Conservation (phyloP, 1,140 invertebrate species). For the Ectropis grisescens region DNA sequence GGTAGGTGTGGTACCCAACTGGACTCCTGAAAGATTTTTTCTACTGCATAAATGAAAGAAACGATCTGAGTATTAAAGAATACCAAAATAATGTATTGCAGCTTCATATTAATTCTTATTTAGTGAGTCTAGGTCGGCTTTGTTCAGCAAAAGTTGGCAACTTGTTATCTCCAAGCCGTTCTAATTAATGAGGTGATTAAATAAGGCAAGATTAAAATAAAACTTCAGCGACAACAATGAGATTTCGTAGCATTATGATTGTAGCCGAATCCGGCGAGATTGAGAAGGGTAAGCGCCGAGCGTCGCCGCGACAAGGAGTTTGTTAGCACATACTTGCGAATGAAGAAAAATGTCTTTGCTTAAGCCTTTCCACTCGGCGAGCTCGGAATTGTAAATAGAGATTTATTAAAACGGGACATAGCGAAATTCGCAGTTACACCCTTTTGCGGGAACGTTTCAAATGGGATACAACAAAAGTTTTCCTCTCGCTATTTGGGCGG, state of each 20-base stretch:
- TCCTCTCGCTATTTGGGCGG: no score
- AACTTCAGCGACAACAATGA: slow-evolving; percentile 1
- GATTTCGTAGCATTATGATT: slow-evolving; percentile 13
- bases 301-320: slow-evolving; percentile 26
- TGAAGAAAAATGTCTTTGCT: slow-evolving; percentile 61
- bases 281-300: slow-evolving; percentile 32
- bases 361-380: slow-evolving; percentile 51
- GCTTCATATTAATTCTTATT: no score
- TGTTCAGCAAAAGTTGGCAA: background rate
- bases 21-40: no score
- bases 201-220: slow-evolving; percentile 10
- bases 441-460: slow-evolving; percentile 16
- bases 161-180: no score
- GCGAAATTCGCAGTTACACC: slow-evolving; percentile 31
- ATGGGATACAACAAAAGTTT: slow-evolving; percentile 14
- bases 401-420: slow-evolving; percentile 56
- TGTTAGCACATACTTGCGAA: slow-evolving; percentile 52
- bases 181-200: slow-evolving; percentile 1
- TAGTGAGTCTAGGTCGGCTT: no score
- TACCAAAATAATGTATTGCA: no score
- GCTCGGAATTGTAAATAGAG: slow-evolving; percentile 53
- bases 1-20: no score
- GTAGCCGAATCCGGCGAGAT: slow-evolving; percentile 29
- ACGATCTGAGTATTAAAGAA: no score
- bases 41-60: no score